Evolutionary conservation across 2,888 invertebrate species (phyloP), one percentile per base, ranked within the genome.

Genomic region (Branchellion lobata): DNA sequence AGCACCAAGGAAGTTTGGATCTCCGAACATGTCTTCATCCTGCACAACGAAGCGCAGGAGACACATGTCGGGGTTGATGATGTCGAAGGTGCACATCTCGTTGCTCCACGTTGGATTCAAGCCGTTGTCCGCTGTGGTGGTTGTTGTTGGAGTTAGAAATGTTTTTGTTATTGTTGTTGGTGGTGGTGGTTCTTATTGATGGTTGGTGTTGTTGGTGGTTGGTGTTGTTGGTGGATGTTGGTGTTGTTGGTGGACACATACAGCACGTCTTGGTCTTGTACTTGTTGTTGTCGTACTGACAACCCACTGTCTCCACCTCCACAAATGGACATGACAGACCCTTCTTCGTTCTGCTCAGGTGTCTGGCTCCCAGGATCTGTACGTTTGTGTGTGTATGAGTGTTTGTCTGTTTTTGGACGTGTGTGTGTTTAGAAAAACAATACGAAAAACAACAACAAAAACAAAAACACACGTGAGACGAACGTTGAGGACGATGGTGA

Each of bases 11-110:
- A 97, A 96, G 89, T 96, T 96, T 92, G 88, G 93, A 85, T 97
- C 97, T 0, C 96, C 96, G 88, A 99, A 98, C 90, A 96, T 94
- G 86, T 99, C 98, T 87, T 96, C 96, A 85, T 91, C 90, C 79
- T 90, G 87, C 24, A 91, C 90, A 34, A 89, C 87, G 84, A 91
- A 90, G 21, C 90, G 86, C 27, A 91, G 85, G 53, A 91, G 83
- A 1, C 90, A 90, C 79, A 90, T 81, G 81, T 90, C 90, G 5
- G 90, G 90, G 80, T 90, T 88, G 81, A 87, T 85, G 69, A 91
- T 87, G 84, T 89, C 89, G 85, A 91, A 90, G 81, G 90, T 89
- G 83, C 90, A 89, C 77, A 86, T 87, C 83, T 90, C 90, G n/a
- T 51, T 51, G 82, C 89, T 89, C 87, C 90, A 90, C 27, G 89